These are phyloP conservation scores for Lottia gigantea DNA, from an alignment of 2,888 invertebrate genomes.

Conservation along the genomic window DNA sequence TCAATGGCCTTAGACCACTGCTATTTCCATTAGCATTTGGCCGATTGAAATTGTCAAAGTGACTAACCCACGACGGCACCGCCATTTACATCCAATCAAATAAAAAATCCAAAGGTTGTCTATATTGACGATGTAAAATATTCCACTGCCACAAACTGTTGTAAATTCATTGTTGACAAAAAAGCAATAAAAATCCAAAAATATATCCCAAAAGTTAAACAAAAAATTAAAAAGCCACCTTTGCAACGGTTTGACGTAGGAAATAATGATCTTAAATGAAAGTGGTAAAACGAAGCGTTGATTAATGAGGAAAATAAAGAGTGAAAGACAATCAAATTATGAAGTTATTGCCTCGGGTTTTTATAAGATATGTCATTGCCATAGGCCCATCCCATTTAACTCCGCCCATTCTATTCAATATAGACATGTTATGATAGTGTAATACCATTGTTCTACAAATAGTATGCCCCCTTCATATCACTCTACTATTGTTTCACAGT, in stretches of 20 bases:
- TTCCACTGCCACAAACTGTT: no score
- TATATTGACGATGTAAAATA: no score
- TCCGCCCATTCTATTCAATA: background rate
- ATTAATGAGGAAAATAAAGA: background rate
- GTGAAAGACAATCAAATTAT: background rate
- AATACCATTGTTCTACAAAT: no score
- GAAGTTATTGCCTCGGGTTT: background rate
- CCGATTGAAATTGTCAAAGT: background rate
- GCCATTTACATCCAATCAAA: background rate
- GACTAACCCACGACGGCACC: background rate
- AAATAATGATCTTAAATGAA: slow-evolving; percentile 1
- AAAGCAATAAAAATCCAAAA: background rate
- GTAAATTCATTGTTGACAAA: no score
- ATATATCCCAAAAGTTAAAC: background rate
- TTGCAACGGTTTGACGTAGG: background rate
- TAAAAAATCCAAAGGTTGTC: background rate
- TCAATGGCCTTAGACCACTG: background rate
- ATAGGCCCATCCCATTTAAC: background rate
- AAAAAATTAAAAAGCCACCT: background rate
- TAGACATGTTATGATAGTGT: no score
- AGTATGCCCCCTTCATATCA: no score
- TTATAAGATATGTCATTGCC: slow-evolving; percentile 2
- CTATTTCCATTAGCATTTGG: background rate
- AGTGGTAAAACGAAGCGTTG: background rate
- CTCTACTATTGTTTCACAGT: no score